These are phyloP conservation scores for Sebastes alutus DNA, from an alignment of 2,797 vertebrate genomes.

Conservation along the genomic window DNA sequence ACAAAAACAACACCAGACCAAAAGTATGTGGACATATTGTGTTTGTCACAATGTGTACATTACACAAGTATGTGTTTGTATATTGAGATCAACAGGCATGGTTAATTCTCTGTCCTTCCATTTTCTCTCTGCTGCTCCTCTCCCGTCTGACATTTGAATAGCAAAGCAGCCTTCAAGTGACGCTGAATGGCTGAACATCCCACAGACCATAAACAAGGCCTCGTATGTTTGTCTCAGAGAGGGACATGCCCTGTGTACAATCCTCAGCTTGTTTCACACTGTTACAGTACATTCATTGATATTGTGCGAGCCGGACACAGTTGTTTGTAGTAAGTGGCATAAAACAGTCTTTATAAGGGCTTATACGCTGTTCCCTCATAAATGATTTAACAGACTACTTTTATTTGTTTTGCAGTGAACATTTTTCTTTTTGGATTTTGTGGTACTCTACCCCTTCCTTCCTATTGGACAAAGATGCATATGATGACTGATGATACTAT, in stretches of 20 bases:
- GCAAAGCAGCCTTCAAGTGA: slow-evolving; percentile 78
- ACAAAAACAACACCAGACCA: background rate
- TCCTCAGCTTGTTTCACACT: slow-evolving; percentile 51
- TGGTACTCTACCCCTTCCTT: background rate
- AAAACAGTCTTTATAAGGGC: slow-evolving; percentile 33
- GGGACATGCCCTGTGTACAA: slow-evolving; percentile 44
- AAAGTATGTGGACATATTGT: background rate
- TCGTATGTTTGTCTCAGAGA: slow-evolving; percentile 57
- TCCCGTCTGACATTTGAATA: slow-evolving; percentile 79
- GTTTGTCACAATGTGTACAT: background rate
- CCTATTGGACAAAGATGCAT: background rate
- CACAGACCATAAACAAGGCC: slow-evolving; percentile 69
- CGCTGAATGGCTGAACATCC: slow-evolving; percentile 52
- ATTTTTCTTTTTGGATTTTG: background rate
- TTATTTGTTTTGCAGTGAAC: slow-evolving; percentile 13
- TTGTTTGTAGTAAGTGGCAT: slow-evolving; percentile 30
- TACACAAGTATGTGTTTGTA: background rate
- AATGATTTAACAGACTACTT: background rate
- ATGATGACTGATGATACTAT: background rate
- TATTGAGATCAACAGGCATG: background rate
- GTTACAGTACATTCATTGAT: slow-evolving; percentile 63
- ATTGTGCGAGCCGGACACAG: slow-evolving; percentile 5
- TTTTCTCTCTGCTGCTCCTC: slow-evolving; percentile 24
- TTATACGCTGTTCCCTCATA: background rate
- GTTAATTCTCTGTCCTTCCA: background rate